Conservation (phyloP, 2,888 invertebrate genomes). For the Aradus depressus region DNA sequence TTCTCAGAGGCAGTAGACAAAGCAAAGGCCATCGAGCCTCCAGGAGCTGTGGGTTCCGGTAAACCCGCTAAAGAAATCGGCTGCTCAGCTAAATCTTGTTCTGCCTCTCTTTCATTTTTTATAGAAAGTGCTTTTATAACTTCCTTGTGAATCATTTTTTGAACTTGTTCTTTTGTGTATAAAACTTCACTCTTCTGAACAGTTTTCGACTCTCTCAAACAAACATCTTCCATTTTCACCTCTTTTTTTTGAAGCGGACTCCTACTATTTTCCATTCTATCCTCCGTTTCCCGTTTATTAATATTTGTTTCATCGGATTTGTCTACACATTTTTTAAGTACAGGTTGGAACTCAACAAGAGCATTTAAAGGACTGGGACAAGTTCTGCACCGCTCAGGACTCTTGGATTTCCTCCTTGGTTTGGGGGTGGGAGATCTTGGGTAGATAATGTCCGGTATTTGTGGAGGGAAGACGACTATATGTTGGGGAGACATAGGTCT, state of each 20-base stretch:
- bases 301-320: neutral
- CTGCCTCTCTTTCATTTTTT: slow-evolving; percentile 13
- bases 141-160: slow-evolving; percentile 27
- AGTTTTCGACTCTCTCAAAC: too few species aligned
- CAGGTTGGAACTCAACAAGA: neutral
- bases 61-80: slow-evolving; percentile 17
- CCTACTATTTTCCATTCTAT: too few species aligned
- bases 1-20: slow-evolving; percentile 29
- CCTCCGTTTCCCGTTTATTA: neutral
- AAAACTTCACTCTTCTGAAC: too few species aligned
- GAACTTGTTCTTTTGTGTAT: slow-evolving; percentile 27
- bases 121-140: slow-evolving; percentile 23
- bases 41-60: slow-evolving; percentile 18
- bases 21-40: slow-evolving; percentile 25
- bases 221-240: too few species aligned
- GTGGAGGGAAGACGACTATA: slow-evolving; percentile 31
- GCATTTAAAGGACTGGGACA: slow-evolving; percentile 9
- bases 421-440: slow-evolving; percentile 26
- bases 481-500: slow-evolving; percentile 30
- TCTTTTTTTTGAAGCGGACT: too few species aligned
- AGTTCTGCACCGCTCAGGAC: slow-evolving; percentile 4
- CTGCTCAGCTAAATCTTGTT: slow-evolving; percentile 7
- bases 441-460: slow-evolving; percentile 27
- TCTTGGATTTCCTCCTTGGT: slow-evolving; percentile 6
- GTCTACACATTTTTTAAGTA: neutral